phyloP scores from a whole-genome alignment of 2,113 vertebrate genomes.

The Crotophaga sulcirostris region DNA sequence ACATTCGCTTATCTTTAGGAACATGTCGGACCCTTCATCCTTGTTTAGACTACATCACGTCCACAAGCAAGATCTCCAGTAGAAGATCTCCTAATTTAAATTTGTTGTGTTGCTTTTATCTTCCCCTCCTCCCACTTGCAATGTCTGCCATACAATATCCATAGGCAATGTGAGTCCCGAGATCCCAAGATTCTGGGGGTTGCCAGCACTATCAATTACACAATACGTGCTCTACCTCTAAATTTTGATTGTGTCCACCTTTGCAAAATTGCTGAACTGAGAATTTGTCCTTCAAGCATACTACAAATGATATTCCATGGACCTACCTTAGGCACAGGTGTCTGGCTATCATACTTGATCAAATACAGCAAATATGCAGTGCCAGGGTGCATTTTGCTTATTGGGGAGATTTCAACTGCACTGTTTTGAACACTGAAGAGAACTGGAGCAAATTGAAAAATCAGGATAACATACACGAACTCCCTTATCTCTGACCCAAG shows the following conservation, averaged over 20 bases:
- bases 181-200: background rate
- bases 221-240: background rate
- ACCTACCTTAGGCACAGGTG: background rate
- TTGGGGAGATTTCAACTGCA: background rate
- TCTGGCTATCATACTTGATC: background rate
- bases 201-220: background rate
- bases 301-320: background rate
- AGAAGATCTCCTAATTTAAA: background rate
- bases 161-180: background rate
- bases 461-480: conserved; percentile 1
- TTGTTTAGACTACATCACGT: background rate
- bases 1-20: background rate
- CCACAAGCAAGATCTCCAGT: background rate
- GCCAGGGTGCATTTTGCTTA: conserved; percentile 1
- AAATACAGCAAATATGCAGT: background rate
- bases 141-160: background rate
- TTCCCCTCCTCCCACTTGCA: background rate
- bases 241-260: background rate
- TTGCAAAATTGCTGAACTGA: background rate
- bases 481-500: background rate
- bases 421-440: conserved; percentile 26
- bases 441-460: conserved; percentile 44
- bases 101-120: background rate
- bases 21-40: background rate
- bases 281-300: conserved; percentile 46